These are phyloP conservation scores for Rhingia campestris DNA, from an alignment of 2,888 invertebrate species.

Conservation along the genomic window DNA sequence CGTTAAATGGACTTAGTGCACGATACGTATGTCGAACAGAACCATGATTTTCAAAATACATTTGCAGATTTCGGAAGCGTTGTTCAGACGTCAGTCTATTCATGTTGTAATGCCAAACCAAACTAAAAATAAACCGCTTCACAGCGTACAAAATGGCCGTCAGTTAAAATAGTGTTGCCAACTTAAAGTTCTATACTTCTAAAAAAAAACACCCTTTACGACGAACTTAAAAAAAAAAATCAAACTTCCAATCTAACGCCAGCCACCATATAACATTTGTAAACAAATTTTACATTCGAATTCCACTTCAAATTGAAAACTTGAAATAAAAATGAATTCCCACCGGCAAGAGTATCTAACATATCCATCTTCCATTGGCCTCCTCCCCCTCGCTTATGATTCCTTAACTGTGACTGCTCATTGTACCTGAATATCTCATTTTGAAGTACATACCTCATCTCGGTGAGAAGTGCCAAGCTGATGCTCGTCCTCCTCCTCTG, in stretches of 20 bases:
- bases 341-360: conserved; percentile 10
- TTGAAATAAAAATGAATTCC: conserved; percentile 7
- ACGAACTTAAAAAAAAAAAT: not conserved
- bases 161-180: too few species aligned
- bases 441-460: conserved; percentile 68
- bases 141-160: too few species aligned
- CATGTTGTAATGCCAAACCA: too few species aligned
- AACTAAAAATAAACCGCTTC: too few species aligned
- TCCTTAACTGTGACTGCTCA: conserved; percentile 47
- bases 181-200: too few species aligned
- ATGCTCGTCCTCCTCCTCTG: conserved; percentile 24
- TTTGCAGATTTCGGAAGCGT: too few species aligned
- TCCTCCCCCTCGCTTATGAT: conserved; percentile 18
- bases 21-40: too few species aligned
- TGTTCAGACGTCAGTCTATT: too few species aligned
- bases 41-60: too few species aligned
- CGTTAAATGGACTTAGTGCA: too few species aligned
- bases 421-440: conserved; percentile 65
- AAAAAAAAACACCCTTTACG: too few species aligned
- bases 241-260: conserved; percentile 20
- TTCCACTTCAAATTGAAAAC: conserved; percentile 36
- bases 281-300: not conserved
- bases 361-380: not conserved
- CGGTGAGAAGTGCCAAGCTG: conserved; percentile 46
- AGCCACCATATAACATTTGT: conserved; percentile 39